These are phyloP conservation scores for Gymnarchus niloticus DNA, from an alignment of 2,113 vertebrate species.

Conservation along the genomic window DNA sequence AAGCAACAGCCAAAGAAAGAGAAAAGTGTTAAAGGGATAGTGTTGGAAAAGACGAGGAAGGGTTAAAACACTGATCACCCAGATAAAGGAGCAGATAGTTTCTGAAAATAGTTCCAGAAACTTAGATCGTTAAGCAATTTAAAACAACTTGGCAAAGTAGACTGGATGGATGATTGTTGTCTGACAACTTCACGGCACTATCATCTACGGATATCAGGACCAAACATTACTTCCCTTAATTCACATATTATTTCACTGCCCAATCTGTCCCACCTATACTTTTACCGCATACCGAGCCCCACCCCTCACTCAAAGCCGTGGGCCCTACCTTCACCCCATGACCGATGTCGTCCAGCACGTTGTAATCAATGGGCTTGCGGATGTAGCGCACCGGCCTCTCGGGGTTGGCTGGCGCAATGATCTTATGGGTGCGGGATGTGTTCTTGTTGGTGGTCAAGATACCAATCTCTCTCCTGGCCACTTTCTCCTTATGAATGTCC, in stretches of 20 bases:
- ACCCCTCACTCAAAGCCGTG: neutral
- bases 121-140: neutral
- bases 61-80: neutral
- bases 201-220: too few relatives aligned
- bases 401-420: slow-evolving; percentile 95
- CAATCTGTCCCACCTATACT: too few relatives aligned
- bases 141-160: too few relatives aligned
- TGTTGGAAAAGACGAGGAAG: slow-evolving; percentile 46
- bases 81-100: neutral
- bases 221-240: too few relatives aligned
- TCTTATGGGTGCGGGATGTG: slow-evolving; percentile 98
- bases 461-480: slow-evolving; percentile 96
- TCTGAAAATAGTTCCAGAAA: neutral
- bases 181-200: too few relatives aligned
- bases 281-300: neutral
- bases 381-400: slow-evolving; percentile 98
- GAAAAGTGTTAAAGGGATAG: slow-evolving; percentile 79
- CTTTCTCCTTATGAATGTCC: slow-evolving; percentile 99
- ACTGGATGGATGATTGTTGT: too few relatives aligned
- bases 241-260: too few relatives aligned
- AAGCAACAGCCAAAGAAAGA: slow-evolving; percentile 79
- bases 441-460: slow-evolving; percentile 99
- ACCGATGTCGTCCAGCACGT: slow-evolving; percentile 94
- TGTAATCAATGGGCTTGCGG: slow-evolving; percentile 97
- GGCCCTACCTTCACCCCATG: slow-evolving; percentile 92